phyloP scores from a whole-genome alignment of 2,888 invertebrate genomes.

The Caenorhabditis doughertyi region DNA sequence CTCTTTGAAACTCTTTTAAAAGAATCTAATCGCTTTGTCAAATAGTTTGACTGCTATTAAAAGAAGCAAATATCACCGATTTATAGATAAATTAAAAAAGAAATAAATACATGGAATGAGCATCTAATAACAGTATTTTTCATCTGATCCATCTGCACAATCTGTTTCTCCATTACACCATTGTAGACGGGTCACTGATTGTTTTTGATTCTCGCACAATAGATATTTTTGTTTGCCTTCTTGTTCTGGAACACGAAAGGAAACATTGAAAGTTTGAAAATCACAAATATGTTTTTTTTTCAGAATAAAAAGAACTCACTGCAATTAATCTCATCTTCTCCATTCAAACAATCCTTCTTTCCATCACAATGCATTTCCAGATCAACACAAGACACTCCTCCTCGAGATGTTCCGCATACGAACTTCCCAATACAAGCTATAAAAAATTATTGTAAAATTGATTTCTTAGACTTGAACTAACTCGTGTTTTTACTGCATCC shows the following conservation, averaged over 20 bases:
- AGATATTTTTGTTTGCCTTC: slow-evolving; percentile 75
- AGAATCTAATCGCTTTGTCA: slow-evolving; percentile 43
- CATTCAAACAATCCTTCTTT: slow-evolving; percentile 77
- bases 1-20: slow-evolving; percentile 17
- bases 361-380: slow-evolving; percentile 78
- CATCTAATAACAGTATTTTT: slow-evolving; percentile 77
- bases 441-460: slow-evolving; percentile 10
- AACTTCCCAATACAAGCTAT: slow-evolving; percentile 81
- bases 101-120: slow-evolving; percentile 5
- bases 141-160: slow-evolving; percentile 81
- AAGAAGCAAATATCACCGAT: neutral
- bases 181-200: slow-evolving; percentile 77
- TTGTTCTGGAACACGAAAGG: slow-evolving; percentile 68
- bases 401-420: slow-evolving; percentile 75
- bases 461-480: slow-evolving; percentile 39
- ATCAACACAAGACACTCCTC: slow-evolving; percentile 77
- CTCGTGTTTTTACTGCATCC: slow-evolving; percentile 80
- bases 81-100: slow-evolving; percentile 32
- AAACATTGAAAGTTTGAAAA: too few species aligned
- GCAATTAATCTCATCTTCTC: slow-evolving; percentile 82
- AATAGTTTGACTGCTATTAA: slow-evolving; percentile 17
- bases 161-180: slow-evolving; percentile 81
- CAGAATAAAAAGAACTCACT: slow-evolving; percentile 66
- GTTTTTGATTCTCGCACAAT: slow-evolving; percentile 82
- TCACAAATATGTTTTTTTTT: too few species aligned